Evolutionary conservation across 2,888 invertebrate species (phyloP), one percentile per base, ranked within the genome.

Genomic region (Clanis bilineata): DNA sequence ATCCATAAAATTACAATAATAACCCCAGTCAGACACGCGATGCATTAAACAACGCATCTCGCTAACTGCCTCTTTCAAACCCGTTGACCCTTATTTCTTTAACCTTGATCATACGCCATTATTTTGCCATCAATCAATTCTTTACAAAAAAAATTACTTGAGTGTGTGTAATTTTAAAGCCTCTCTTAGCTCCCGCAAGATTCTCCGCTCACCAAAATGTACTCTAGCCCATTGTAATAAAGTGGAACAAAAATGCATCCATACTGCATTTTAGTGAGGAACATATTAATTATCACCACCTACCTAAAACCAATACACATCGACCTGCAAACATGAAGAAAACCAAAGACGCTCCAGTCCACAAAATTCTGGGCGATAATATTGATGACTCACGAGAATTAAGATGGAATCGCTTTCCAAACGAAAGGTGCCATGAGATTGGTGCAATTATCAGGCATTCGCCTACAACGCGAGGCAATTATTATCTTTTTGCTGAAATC

Each of bases 401-500:
- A 85, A 88, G 84, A 83, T 80, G 70, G 80, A 75, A 85, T 83
- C 82, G 86, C 91, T 91, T 91, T 91, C 91, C 88, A 88, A 90
- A 84, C 82, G 91, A 91, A 91, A 91, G 90, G 90, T 90, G 88
- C 77, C 82, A 83, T 84, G 86, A 86, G 83, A 80, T 80, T 78
- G 81, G 73, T 81, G 88, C 85, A 88, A 90, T 90, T 88, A 90
- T 82, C 83, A 77, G 73, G 70, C 77, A 77, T 72, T 71, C 73
- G 72, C 75, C 76, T 74, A 76, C 79, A 80, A 82, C 77, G 82
- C 77, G 80, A 78, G 82, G 88, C 85, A 88, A 88, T 90, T 88
- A 88, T 80, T 83, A 90, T 90, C 86, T 90, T 91, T 91, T 91
- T 91, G 89, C 90, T 71, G 76, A 77, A 82, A 86, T 79, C 85